Evolutionary conservation across 2,888 invertebrate genomes (phyloP), one percentile per base, ranked within the genome.

Genomic region (Schizotus pectinicornis): DNA sequence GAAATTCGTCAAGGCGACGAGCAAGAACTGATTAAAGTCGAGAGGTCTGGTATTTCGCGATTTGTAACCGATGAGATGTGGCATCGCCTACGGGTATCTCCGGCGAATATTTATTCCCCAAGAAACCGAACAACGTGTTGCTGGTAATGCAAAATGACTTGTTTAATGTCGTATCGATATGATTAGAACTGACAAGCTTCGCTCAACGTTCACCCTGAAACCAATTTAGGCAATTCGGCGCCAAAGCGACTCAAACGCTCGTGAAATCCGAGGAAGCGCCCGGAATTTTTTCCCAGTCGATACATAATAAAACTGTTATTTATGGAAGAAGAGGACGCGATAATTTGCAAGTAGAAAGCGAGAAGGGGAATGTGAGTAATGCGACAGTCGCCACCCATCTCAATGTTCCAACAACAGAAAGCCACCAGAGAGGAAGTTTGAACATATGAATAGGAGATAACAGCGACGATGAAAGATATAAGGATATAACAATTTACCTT

Each of bases 401-500:
- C 14, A 31, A 49, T 49, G 49, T 37, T 49, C 32, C 32, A 49
- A 6, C 32, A 49, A 49, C 38, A 39, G 39, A 38, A 38, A 13
- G 13, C 11, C 43, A n/a, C 48, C 42, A 43, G 54, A 12, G 54
- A 55, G 46, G 32, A 38, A 38, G 13, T 46, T 54, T 45, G 38
- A 47, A 39, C 46, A 22, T 54, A 54, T 54, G 54, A 47, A 54
- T 54, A 54, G 41, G 32, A 47, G 54, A 54, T 54, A 54, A 54
- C 46, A 47, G 30, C 46, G 46, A 32, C 22, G 46, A 36, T 49
- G 43, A 56, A 54, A 32, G 41, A 54, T 47, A 38, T 47, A 52
- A 53, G 46, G 46, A 45, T 46, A 46, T 53, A 56, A 49, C 49
- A 56, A 49, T 56, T 49, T 49, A 56, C 48, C 49, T 49, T 48